Evolutionary conservation across 2,888 invertebrate species (phyloP).

Genomic region (Agonopterix alstromeriana): DNA sequence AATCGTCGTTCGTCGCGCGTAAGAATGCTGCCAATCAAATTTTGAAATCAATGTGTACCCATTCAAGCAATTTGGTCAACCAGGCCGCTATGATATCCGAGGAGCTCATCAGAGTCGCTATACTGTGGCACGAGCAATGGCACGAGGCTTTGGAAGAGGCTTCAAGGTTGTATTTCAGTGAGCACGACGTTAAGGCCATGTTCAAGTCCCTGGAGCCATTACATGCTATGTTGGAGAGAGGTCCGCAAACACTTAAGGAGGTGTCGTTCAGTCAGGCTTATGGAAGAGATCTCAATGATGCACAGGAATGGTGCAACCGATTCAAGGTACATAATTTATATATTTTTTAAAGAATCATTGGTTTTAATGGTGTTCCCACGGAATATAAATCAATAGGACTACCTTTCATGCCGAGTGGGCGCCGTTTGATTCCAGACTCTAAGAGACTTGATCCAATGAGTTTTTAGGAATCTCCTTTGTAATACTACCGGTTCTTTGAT

Average conservation of each 20-base stretch:
- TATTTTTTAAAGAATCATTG: background rate
- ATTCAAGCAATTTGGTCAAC: constrained; percentile 92
- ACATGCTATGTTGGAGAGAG: constrained; percentile 94
- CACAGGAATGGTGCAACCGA: constrained; percentile 96
- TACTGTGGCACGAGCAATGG: constrained; percentile 99
- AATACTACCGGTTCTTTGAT: too few species aligned
- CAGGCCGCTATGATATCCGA: constrained; percentile 98
- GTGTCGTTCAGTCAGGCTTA: constrained; percentile 98
- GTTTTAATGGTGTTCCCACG: too few species aligned
- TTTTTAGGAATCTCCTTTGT: too few species aligned
- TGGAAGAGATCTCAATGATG: constrained; percentile 94
- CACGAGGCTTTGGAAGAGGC: constrained; percentile 98
- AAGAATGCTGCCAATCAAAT: constrained; percentile 96
- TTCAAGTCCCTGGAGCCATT: constrained; percentile 95
- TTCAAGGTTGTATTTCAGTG: constrained; percentile 94
- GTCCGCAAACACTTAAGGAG: constrained; percentile 97
- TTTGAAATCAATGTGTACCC: constrained; percentile 96
- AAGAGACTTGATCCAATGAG: too few species aligned
- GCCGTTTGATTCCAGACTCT: too few species aligned
- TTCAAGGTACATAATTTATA: constrained; percentile 76
- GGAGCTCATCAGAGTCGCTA: constrained; percentile 97
- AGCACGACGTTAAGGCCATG: constrained; percentile 97
- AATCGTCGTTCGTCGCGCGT: constrained; percentile 90
- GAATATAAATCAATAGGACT: too few species aligned
- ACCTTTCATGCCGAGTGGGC: too few species aligned